Evolutionary conservation across 2,888 invertebrate genomes (phyloP).

Genomic region (Drosophila recens): DNA sequence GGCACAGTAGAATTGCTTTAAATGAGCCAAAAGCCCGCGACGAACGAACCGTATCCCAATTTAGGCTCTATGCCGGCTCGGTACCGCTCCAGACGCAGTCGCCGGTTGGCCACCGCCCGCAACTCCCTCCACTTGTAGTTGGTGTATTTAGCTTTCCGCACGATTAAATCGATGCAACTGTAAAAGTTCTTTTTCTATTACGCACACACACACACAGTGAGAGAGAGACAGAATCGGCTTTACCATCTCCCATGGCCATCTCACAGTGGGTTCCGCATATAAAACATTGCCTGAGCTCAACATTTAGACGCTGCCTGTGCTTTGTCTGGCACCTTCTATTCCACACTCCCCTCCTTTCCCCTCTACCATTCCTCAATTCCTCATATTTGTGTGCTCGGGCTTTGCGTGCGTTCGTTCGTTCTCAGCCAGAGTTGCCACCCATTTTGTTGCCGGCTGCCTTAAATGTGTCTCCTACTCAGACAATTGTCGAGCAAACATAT

Average conservation of each 20-base stretch:
- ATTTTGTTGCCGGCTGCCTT: constrained; percentile 23
- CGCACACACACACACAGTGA: constrained; percentile 57
- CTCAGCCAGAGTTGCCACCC: constrained; percentile 31
- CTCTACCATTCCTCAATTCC: neutral
- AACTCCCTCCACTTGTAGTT: constrained; percentile 23
- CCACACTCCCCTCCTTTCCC: constrained; percentile 3
- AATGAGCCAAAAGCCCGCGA: constrained; percentile 69
- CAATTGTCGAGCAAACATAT: constrained; percentile 70
- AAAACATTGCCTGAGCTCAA: constrained; percentile 69
- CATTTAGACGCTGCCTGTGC: constrained; percentile 64
- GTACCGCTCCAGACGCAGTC: constrained; percentile 62
- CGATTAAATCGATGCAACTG: constrained; percentile 83
- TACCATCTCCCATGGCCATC: constrained; percentile 55
- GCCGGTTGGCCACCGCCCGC: constrained; percentile 40
- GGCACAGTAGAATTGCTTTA: constrained; percentile 72
- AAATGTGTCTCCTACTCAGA: constrained; percentile 58
- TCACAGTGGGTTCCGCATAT: constrained; percentile 61
- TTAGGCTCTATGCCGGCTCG: constrained; percentile 60
- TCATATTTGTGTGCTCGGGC: constrained; percentile 55
- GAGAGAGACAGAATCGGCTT: neutral
- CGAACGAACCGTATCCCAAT: constrained; percentile 80
- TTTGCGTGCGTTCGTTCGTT: constrained; percentile 56
- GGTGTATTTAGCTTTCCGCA: constrained; percentile 81
- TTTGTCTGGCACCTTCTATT: constrained; percentile 58
- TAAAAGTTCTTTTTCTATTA: constrained; percentile 81